These are phyloP conservation scores for Zonitis immaculata DNA, from an alignment of 2,888 invertebrate species.

Conservation along the genomic window DNA sequence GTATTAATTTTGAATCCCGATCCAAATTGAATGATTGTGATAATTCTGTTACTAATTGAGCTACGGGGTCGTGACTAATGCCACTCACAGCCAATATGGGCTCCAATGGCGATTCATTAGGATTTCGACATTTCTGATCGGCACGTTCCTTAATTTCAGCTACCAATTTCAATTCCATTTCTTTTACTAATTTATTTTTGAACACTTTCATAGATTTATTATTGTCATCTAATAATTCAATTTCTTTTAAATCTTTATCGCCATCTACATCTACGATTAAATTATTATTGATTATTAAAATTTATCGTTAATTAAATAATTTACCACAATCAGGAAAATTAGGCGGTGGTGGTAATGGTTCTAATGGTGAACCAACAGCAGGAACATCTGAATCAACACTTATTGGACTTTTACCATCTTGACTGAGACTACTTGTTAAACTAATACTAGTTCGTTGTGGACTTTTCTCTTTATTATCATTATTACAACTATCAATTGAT, in stretches of 20 bases:
- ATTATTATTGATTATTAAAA: not conserved
- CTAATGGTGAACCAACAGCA: slow-evolving; percentile 50
- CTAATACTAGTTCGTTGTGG: slow-evolving; percentile 45
- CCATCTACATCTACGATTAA: slow-evolving; percentile 14
- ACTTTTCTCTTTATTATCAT: slow-evolving; percentile 44
- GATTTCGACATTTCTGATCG: slow-evolving; percentile 58
- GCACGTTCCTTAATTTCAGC: slow-evolving; percentile 80
- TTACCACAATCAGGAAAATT: slow-evolving; percentile 40
- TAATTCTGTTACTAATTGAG: slow-evolving; percentile 76
- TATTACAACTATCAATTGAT: slow-evolving; percentile 56
- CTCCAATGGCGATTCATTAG: slow-evolving; percentile 53
- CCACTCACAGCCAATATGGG: slow-evolving; percentile 49
- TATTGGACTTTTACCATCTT: slow-evolving; percentile 45
- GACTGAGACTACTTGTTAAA: slow-evolving; percentile 43
- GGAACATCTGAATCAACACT: slow-evolving; percentile 49
- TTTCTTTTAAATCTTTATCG: slow-evolving; percentile 16
- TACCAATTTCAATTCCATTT: slow-evolving; percentile 76
- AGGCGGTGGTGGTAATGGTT: slow-evolving; percentile 46
- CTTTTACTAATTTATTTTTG: slow-evolving; percentile 61
- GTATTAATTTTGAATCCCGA: slow-evolving; percentile 41
- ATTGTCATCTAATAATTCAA: slow-evolving; percentile 38
- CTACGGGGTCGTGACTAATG: slow-evolving; percentile 66
- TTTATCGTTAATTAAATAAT: slow-evolving; percentile 7
- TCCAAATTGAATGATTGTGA: slow-evolving; percentile 78
- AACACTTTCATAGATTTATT: slow-evolving; percentile 45